phyloP scores from a whole-genome alignment of 2,113 vertebrate genomes.

The Peromyscus californicus region DNA sequence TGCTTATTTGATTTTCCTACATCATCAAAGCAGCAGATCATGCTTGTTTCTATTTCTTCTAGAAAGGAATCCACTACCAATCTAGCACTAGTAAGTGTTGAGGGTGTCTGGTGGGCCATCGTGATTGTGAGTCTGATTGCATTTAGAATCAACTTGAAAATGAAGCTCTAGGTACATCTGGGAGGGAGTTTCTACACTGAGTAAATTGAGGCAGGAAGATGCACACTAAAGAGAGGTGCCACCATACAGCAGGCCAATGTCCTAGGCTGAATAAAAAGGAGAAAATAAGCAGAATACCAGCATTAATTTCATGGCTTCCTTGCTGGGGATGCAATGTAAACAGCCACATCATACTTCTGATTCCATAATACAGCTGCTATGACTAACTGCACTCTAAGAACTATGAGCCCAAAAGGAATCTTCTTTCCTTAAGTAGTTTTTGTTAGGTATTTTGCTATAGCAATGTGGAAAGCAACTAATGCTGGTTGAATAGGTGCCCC shows the following conservation, averaged over 20 bases:
- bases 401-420: not conserved
- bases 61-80: not conserved
- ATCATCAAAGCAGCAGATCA: not conserved
- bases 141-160: not conserved
- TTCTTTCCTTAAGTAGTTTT: not conserved
- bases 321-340: too few relatives aligned
- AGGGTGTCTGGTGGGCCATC: not conserved
- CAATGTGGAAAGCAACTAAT: not conserved
- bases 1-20: not conserved
- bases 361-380: not conserved
- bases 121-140: too few relatives aligned
- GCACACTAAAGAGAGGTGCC: too few relatives aligned
- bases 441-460: not conserved
- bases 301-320: not conserved
- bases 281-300: not conserved
- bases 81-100: not conserved
- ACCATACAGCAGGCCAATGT: accelerated
- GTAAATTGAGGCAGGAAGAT: too few relatives aligned
- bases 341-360: not conserved
- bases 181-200: not conserved
- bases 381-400: not conserved
- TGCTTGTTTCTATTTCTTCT: not conserved
- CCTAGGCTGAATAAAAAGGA: too few relatives aligned
- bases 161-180: too few relatives aligned
- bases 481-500: not conserved